These are phyloP conservation scores for Diceros bicornis DNA, from an alignment of 2,797 vertebrate species.

Conservation along the genomic window DNA sequence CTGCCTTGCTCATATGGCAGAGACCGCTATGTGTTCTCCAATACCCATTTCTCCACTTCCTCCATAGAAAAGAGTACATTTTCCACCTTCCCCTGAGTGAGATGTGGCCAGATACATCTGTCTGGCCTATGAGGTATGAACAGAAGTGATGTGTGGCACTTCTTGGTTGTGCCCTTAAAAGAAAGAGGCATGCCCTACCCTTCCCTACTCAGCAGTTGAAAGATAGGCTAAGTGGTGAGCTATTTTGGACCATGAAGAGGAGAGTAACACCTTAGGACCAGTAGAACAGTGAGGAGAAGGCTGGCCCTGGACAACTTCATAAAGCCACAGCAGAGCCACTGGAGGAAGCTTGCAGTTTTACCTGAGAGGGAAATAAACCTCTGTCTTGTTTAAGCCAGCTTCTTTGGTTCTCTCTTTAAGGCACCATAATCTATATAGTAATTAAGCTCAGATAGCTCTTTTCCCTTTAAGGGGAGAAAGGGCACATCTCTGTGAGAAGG, in stretches of 20 bases:
- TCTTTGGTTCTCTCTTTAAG: not conserved
- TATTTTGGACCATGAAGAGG: not conserved
- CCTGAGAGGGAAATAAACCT: not conserved
- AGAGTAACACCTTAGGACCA: not conserved
- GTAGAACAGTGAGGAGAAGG: not conserved
- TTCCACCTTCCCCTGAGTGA: conserved; percentile 12
- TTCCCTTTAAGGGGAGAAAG: not conserved
- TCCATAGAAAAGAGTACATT: not conserved
- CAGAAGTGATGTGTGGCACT: not conserved
- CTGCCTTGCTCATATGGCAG: not conserved
- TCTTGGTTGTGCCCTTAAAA: not conserved
- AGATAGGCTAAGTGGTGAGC: not conserved
- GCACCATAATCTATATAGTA: not conserved
- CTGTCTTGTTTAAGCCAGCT: not conserved
- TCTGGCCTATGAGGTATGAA: not conserved
- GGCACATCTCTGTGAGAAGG: not conserved
- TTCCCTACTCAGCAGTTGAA: not conserved
- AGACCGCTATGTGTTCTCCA: not conserved
- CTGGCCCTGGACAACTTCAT: not conserved
- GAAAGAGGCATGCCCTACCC: not conserved
- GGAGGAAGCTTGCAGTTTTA: not conserved
- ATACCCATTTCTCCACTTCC: not conserved
- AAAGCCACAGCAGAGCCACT: not conserved
- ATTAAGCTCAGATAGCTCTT: not conserved
- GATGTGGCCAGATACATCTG: not conserved